These are phyloP conservation scores for Caenorhabditis sp. DNA, from an alignment of 2,888 invertebrate genomes.

Conservation along the genomic window DNA sequence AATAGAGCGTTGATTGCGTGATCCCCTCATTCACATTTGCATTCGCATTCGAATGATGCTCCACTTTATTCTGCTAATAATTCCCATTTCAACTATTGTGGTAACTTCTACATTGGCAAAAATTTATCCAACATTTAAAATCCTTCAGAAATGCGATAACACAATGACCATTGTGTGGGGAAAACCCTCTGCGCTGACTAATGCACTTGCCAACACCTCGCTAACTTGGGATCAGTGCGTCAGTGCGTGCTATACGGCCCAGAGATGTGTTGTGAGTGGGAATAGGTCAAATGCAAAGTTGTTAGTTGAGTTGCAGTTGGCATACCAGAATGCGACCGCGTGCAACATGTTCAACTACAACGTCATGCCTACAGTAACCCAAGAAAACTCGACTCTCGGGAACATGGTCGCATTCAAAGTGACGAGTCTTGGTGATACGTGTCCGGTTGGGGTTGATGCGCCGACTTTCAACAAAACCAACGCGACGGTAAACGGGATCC, in stretches of 20 bases:
- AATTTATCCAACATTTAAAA: no score
- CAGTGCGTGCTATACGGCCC: background rate
- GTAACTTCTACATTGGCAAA: no score
- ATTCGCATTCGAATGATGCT: no score
- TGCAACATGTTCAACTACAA: conserved; percentile 13
- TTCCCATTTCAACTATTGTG: no score
- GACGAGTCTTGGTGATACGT: background rate
- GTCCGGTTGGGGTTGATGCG: conserved; percentile 25
- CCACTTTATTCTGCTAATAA: no score
- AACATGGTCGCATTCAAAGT: conserved; percentile 24
- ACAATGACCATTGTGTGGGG: conserved; percentile 38
- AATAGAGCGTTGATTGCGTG: no score
- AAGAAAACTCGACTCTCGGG: background rate
- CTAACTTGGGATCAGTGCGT: conserved; percentile 17
- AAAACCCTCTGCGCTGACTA: conserved; percentile 13
- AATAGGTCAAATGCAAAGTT: no score
- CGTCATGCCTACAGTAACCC: background rate
- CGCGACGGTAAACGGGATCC: conserved; percentile 14
- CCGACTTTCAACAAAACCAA: conserved; percentile 34
- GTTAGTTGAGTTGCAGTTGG: conserved; percentile 2
- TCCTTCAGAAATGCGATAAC: background rate
- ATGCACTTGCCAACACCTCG: background rate
- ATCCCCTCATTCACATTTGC: no score
- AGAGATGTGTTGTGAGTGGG: conserved; percentile 18
- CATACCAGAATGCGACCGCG: conserved; percentile 19